Conservation (phyloP, 2,113 vertebrate species). For the Sebastes fasciatus region DNA sequence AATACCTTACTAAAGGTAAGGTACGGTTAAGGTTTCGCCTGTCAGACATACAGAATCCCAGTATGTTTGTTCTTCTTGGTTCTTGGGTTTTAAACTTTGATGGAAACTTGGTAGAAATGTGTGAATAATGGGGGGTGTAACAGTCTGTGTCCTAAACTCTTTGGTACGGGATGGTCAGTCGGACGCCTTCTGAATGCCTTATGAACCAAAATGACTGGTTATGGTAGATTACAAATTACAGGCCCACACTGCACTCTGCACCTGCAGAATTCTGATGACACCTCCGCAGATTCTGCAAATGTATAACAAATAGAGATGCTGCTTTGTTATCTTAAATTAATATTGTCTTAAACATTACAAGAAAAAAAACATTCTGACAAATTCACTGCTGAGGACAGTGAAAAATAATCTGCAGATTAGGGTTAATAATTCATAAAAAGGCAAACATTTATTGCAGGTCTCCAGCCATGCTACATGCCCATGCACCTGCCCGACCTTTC, state of each 20-base stretch:
- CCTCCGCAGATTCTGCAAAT: no score
- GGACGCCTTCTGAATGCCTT: neutral
- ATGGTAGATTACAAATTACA: neutral
- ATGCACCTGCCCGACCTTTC: no score
- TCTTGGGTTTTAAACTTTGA: no score
- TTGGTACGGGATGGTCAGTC: neutral
- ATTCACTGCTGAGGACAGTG: no score
- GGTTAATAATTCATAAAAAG: no score
- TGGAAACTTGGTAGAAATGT: neutral
- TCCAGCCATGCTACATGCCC: no score
- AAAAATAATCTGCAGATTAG: no score
- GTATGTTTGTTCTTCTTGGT: neutral
- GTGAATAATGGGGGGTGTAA: neutral
- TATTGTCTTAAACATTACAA: neutral
- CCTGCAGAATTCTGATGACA: no score
- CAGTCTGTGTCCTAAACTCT: neutral
- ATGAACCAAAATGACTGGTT: neutral
- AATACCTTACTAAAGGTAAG: no score
- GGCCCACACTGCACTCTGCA: no score
- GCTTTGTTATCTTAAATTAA: neutral
- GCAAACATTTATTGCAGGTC: no score
- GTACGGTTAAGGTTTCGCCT: no score
- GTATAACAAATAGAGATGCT: neutral
- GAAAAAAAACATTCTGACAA: neutral
- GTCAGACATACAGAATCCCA: neutral